phyloP scores from a whole-genome alignment of 2,888 invertebrate genomes.

The Lamellibrachia columna region DNA sequence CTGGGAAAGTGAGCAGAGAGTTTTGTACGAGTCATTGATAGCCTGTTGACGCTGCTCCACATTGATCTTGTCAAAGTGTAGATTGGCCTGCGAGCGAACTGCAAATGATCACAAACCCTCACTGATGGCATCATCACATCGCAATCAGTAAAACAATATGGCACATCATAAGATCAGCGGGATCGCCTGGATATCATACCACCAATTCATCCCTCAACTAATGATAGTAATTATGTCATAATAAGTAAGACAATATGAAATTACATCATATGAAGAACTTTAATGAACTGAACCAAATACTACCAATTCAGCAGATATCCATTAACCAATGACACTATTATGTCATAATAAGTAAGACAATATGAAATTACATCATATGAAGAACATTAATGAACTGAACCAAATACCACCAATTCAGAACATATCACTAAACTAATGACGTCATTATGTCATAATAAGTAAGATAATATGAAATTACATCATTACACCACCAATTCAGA shows the following conservation, averaged over 20 bases:
- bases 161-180: neutral
- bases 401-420: neutral
- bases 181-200: neutral
- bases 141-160: slow-evolving; percentile 4
- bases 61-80: slow-evolving; percentile 76
- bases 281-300: neutral
- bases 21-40: slow-evolving; percentile 83
- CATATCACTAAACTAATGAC: neutral
- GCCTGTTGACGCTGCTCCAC: slow-evolving; percentile 82
- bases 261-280: neutral
- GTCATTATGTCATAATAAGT: neutral
- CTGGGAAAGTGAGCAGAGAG: slow-evolving; percentile 81
- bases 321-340: neutral
- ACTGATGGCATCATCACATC: neutral
- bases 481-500: neutral
- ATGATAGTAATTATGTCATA: neutral
- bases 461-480: neutral
- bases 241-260: neutral
- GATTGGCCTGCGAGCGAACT: slow-evolving; percentile 62
- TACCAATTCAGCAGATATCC: neutral
- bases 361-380: neutral
- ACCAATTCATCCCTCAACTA: neutral
- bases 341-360: neutral
- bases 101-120: neutral
- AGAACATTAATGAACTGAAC: neutral